Base-by-base conservation (phyloP, 1,140 invertebrate genomes). In the Mactra quadrangularis region DNA sequence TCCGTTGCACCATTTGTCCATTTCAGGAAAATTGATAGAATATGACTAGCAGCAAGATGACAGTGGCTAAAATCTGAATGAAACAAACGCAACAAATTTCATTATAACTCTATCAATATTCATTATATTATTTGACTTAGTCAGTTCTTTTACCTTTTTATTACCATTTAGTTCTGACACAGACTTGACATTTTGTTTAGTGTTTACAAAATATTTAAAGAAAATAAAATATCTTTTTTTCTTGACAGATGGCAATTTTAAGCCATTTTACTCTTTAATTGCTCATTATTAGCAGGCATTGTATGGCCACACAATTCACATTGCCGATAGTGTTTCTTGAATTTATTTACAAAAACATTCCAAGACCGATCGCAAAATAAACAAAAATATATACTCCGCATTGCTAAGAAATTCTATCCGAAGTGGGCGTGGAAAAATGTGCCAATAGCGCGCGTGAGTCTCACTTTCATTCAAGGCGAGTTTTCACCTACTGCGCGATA, bases 291-390 rank as follows among this genome's bases (percentile, higher is more conserved):
- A 33, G 41, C 76, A 60, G 25, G 55, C 53, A 38, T 78, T 78
- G 76, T 78, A 68, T 78, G 76, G 76, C 76, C 76, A 78, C 76
- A 78, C 76, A 78, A 66, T 78, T 78, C 41, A 78, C 76, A 78
- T 47, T 66, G 55, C 47, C 66, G 64, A 59, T 78, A 66, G 50
- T 68, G 55, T 78, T 66, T 78, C 76, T 62, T 38, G 35, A 68
- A 59, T 78, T 78, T 78, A 78, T 78, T 78, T 78, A 78, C 76
- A 78, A 78, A 78, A 78, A 62, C 50, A 68, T 78, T 78, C 76
- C 60, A 57, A 33, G n/a, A 41, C 35, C 50, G n/a, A n/a, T 78
- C 52, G 47, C 62, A 53, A 78, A 78, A 78, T 78, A 78, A 78
- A 78, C 76, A 78, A 66, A 50, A 2, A 27, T n/a, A n/a, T 22